Percentiles rank a stretch among this genome's conserved stretches.
Evolutionary conservation across 2,888 invertebrate species (phyloP).

Genomic region (Clitarchus hookeri): DNA sequence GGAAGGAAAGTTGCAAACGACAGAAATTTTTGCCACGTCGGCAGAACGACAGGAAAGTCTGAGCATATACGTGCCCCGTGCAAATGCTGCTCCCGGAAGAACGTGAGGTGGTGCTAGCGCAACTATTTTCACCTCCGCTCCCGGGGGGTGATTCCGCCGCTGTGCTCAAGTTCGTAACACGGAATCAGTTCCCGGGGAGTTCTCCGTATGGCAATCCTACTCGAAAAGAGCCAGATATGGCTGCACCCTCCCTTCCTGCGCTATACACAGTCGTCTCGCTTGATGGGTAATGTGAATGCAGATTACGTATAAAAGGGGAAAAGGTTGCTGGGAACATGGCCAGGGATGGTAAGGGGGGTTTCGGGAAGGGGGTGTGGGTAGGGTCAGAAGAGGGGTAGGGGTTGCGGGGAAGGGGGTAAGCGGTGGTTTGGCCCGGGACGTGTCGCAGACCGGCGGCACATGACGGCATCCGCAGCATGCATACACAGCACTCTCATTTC

Average conservation of each 20-base stretch:
- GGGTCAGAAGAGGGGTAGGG: background rate
- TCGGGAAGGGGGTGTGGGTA: background rate
- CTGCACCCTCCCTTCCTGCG: background rate
- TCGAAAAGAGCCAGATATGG: background rate
- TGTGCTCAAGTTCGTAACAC: background rate
- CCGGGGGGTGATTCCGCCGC: background rate
- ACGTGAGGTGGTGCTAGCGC: background rate
- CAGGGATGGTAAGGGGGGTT: background rate
- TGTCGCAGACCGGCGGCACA: constrained; percentile 8
- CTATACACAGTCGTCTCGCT: background rate
- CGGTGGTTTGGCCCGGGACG: background rate
- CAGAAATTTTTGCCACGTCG: background rate
- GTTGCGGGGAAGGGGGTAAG: background rate
- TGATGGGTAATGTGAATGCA: constrained; percentile 4
- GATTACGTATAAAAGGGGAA: background rate
- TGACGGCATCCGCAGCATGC: background rate
- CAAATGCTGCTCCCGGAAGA: background rate
- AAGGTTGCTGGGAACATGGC: background rate
- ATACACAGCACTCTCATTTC: constrained; percentile 14
- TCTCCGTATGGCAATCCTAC: background rate
- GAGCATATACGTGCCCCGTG: background rate
- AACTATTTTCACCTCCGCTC: background rate
- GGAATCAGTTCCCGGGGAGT: constrained; percentile 7
- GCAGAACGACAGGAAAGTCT: background rate
- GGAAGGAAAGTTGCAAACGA: background rate